phyloP scores from a whole-genome alignment of 2,113 vertebrate species.

The Vicugna pacos region DNA sequence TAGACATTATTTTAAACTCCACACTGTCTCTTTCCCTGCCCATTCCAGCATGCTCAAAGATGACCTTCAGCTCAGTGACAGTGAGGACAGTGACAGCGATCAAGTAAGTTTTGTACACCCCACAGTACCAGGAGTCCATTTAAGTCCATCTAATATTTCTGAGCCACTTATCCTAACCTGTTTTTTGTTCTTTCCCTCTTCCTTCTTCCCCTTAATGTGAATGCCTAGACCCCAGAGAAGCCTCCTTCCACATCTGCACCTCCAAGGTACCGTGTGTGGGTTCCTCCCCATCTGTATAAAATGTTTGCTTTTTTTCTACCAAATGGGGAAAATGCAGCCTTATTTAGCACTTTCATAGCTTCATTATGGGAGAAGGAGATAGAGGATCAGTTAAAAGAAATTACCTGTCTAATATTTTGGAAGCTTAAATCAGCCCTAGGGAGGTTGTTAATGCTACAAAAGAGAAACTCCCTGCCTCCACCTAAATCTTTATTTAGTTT shows the following conservation, averaged over 20 bases:
- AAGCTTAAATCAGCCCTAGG: neutral
- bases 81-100: slow-evolving; percentile 88
- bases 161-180: slow-evolving; percentile 79
- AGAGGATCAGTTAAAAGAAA: neutral
- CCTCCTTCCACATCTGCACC: slow-evolving; percentile 84
- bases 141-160: neutral
- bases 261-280: slow-evolving; percentile 85
- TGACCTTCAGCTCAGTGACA: slow-evolving; percentile 90
- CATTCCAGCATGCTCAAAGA: slow-evolving; percentile 87
- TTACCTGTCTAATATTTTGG: neutral
- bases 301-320: neutral
- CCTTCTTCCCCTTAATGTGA: slow-evolving; percentile 74
- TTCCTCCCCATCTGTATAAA: neutral
- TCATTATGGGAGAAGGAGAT: neutral
- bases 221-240: slow-evolving; percentile 87
- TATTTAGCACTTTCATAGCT: neutral
- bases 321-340: neutral
- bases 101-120: slow-evolving; percentile 84
- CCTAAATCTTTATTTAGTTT: neutral
- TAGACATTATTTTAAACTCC: neutral
- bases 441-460: neutral
- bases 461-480: neutral
- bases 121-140: slow-evolving; percentile 44
- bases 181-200: slow-evolving; percentile 69
- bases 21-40: slow-evolving; percentile 63